phyloP scores from a whole-genome alignment of 1,140 invertebrate species.

The Bombus breviceps region DNA sequence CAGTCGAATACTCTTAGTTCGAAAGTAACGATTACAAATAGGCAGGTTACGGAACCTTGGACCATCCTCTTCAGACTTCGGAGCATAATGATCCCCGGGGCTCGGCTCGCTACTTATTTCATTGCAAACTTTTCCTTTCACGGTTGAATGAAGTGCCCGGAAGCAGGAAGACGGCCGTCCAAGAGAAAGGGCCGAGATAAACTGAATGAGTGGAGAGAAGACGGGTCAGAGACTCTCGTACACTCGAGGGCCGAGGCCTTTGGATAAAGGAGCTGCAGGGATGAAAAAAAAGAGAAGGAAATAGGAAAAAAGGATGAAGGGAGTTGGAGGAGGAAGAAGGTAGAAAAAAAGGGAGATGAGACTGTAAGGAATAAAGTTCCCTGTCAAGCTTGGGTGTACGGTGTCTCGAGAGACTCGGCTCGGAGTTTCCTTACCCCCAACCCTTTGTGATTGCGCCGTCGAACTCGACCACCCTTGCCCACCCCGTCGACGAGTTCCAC shows the following conservation, averaged over 20 bases:
- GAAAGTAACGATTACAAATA: slow-evolving; percentile 41
- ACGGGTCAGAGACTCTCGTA: slow-evolving; percentile 29
- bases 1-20: slow-evolving; percentile 4
- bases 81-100: slow-evolving; percentile 62
- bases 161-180: slow-evolving; percentile 52
- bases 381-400: slow-evolving; percentile 55
- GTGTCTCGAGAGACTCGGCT: slow-evolving; percentile 61
- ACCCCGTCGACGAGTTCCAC: slow-evolving; percentile 27
- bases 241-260: slow-evolving; percentile 62
- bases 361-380: slow-evolving; percentile 64
- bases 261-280: slow-evolving; percentile 49
- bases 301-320: not conserved
- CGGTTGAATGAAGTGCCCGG: slow-evolving; percentile 59
- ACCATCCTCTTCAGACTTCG: slow-evolving; percentile 12
- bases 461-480: not conserved
- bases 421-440: slow-evolving; percentile 31
- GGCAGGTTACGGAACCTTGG: not conserved
- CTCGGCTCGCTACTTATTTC: slow-evolving; percentile 65
- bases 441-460: slow-evolving; percentile 14
- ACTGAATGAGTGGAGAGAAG: slow-evolving; percentile 43
- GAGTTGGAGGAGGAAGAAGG: not conserved
- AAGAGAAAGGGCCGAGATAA: slow-evolving; percentile 41
- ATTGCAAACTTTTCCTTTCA: slow-evolving; percentile 68
- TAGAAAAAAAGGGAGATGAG: slow-evolving; percentile 18
- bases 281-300: slow-evolving; percentile 17